Evolutionary conservation across 2,888 invertebrate genomes (phyloP), one percentile per base, ranked within the genome.

Genomic region (Drosophila seclusa): DNA sequence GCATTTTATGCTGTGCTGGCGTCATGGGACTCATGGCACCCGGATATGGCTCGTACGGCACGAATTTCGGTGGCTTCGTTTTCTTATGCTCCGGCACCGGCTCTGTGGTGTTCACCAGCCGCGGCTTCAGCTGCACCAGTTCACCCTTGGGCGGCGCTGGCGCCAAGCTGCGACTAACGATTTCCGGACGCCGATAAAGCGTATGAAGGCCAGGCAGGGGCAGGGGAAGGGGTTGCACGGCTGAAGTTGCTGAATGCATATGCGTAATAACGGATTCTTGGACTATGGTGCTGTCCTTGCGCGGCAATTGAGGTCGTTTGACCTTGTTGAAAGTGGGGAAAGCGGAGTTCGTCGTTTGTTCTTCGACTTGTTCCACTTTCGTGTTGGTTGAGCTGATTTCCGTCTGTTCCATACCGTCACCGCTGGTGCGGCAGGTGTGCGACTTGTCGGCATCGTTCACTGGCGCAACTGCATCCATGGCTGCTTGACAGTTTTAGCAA

Each of bases 41-140:
- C 89, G 97, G 96, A 90, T 97, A 98, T 0, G 98, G 98, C 90
- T 98, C 98, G 82, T 97, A 97, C 0, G 98, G 98, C 40, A 98
- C 95, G 92, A 97, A 98, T 91, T 96, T 97, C 0, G 97, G 97
- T 79, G 96, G 96, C 87, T 94, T 93, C 0, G 88, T 91, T 77
- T 91, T 92, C 45, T 91, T 92, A 57, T 92, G 91, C 27, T 91
- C 91, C 6, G 90, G 84, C 48, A 82, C 52, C 0, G 63, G 40
- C 4, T 81, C 76, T 4, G 68, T 54, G 2, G 53, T 50, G 50
- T 94, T 94, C 21, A 95, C 93, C 73, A 95, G 94, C 83, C 95
- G 95, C 16, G 96, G 96, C 57, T 96, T 93, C 63, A 95, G 91
- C 80, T 94, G 94, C n/a, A 95, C 93, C 62, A 95, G 93, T 84